Evolutionary conservation across 2,888 invertebrate species (phyloP).

Genomic region (Phengaris alcon): DNA sequence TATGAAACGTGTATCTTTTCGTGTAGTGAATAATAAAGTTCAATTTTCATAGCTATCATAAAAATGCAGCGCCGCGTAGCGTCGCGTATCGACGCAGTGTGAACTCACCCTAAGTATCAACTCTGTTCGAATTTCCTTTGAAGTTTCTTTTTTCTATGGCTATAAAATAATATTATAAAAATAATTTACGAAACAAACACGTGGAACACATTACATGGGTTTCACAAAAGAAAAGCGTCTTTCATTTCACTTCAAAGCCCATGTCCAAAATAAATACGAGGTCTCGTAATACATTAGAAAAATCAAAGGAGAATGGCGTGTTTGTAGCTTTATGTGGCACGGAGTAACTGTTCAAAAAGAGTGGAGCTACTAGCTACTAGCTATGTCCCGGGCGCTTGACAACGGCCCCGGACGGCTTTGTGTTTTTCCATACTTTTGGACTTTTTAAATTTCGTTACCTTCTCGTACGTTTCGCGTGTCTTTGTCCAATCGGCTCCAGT

Average conservation of each 20-base stretch:
- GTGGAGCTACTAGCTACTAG: background rate
- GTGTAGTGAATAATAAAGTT: too few species aligned
- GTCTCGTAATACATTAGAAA: slow-evolving; percentile 18
- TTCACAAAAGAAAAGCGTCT: slow-evolving; percentile 39
- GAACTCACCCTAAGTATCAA: too few species aligned
- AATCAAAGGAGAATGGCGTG: slow-evolving; percentile 21
- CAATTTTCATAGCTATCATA: too few species aligned
- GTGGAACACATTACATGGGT: slow-evolving; percentile 17
- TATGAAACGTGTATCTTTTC: too few species aligned
- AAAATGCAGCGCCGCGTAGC: too few species aligned
- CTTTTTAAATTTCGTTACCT: background rate
- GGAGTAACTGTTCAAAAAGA: slow-evolving; percentile 11
- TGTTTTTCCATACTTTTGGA: background rate
- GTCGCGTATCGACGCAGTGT: too few species aligned
- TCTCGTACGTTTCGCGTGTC: background rate
- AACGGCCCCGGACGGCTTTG: background rate
- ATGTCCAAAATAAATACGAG: slow-evolving; percentile 22
- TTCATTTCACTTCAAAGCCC: slow-evolving; percentile 20
- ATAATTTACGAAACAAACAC: background rate
- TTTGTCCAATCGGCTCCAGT: background rate
- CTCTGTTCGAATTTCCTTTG: background rate
- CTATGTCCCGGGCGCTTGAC: background rate
- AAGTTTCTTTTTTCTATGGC: background rate
- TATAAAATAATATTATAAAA: background rate
- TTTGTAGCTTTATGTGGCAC: slow-evolving; percentile 13